These are phyloP conservation scores for Amphipoea oculea DNA, from an alignment of 2,888 invertebrate genomes.

Conservation along the genomic window DNA sequence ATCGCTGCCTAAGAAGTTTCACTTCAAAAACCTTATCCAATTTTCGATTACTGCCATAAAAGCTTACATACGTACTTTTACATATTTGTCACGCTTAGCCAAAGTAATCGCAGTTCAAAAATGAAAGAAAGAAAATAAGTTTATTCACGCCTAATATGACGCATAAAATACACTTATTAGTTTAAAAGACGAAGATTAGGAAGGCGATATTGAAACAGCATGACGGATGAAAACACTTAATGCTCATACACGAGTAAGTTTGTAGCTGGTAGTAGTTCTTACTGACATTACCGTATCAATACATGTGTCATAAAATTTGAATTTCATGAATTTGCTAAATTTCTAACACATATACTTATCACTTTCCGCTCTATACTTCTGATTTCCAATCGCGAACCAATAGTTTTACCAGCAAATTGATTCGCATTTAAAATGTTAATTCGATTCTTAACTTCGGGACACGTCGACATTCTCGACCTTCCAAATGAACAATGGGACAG, in stretches of 20 bases:
- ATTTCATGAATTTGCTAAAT: neutral
- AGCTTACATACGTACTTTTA: neutral
- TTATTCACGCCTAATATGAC: too few species aligned
- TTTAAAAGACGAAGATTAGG: neutral
- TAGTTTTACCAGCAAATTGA: constrained; percentile 74
- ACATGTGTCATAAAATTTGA: too few species aligned
- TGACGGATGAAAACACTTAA: too few species aligned
- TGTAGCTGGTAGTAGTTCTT: neutral
- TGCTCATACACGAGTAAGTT: too few species aligned
- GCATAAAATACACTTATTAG: too few species aligned
- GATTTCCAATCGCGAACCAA: constrained; percentile 64
- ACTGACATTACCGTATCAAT: neutral
- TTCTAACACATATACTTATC: neutral
- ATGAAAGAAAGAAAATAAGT: too few species aligned
- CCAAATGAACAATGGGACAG: constrained; percentile 64
- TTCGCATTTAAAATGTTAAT: constrained; percentile 85
- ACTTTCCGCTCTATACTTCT: neutral
- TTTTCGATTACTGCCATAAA: neutral
- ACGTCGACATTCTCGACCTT: constrained; percentile 64
- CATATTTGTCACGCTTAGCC: neutral
- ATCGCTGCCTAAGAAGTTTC: too few species aligned
- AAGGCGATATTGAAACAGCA: too few species aligned
- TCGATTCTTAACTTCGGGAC: constrained; percentile 69
- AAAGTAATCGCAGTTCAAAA: neutral
- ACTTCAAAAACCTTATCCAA: neutral